Percentiles rank a stretch among this genome's conserved stretches.
These are phyloP conservation scores for Pteronura brasiliensis DNA, from an alignment of 2,113 vertebrate genomes.

Conservation along the genomic window DNA sequence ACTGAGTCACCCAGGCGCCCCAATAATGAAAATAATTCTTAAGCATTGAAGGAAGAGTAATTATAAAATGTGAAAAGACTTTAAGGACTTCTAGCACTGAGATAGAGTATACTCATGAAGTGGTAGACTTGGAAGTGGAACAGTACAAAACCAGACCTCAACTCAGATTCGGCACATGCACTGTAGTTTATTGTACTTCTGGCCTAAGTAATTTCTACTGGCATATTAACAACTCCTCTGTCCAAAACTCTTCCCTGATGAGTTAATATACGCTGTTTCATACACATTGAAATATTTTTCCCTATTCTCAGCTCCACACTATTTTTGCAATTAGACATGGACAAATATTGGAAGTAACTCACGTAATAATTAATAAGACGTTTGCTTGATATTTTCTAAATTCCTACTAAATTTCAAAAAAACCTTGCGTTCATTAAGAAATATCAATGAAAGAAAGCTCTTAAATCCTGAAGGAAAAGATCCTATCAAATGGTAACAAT, in stretches of 20 bases:
- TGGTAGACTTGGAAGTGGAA: neutral
- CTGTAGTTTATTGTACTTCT: neutral
- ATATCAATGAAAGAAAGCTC: neutral
- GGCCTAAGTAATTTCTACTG: neutral
- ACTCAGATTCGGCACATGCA: neutral
- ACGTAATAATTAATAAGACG: neutral
- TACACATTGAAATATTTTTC: neutral
- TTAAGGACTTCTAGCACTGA: neutral
- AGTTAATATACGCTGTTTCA: neutral
- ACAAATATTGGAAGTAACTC: neutral
- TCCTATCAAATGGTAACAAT: neutral
- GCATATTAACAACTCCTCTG: neutral
- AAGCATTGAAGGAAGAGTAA: neutral
- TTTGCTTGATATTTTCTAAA: neutral
- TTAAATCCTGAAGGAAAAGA: neutral
- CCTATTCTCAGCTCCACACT: neutral
- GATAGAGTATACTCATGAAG: neutral
- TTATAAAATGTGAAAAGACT: neutral
- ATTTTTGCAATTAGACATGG: neutral
- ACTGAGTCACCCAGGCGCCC: too few relatives aligned
- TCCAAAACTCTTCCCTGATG: neutral
- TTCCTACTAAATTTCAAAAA: neutral
- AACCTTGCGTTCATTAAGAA: neutral
- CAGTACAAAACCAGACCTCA: neutral
- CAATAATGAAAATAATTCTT: neutral